phyloP scores from a whole-genome alignment of 2,797 vertebrate species.

The Cryptoprocta ferox region DNA sequence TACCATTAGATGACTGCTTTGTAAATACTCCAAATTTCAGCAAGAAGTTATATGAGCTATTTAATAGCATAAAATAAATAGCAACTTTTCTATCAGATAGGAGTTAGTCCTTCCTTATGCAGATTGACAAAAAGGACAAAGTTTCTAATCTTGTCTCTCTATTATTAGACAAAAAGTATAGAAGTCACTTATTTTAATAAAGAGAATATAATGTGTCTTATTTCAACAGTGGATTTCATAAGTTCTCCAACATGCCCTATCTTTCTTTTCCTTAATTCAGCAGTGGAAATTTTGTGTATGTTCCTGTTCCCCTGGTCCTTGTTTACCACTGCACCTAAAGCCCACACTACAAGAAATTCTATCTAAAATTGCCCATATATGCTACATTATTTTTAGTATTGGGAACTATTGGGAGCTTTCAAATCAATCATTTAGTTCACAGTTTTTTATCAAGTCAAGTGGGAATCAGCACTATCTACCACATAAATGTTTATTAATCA shows the following conservation, averaged over 20 bases:
- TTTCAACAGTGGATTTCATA: conserved; percentile 46
- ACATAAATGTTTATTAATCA: conserved; percentile 50
- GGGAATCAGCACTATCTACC: background rate
- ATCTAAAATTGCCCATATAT: background rate
- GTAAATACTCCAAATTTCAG: conserved; percentile 40
- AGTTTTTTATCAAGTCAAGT: conserved; percentile 31
- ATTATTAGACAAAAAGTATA: conserved; percentile 19
- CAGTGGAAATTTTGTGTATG: conserved; percentile 30
- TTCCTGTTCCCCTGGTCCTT: conserved; percentile 21
- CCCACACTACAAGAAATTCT: background rate
- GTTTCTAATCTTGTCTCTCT: background rate
- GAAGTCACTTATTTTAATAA: conserved; percentile 46
- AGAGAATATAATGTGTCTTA: conserved; percentile 10
- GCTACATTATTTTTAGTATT: background rate
- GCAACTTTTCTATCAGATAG: background rate
- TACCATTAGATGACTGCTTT: background rate
- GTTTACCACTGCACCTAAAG: background rate
- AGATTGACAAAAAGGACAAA: background rate
- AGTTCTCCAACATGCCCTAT: background rate
- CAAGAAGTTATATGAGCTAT: background rate
- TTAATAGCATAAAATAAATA: conserved; percentile 53
- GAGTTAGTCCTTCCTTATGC: conserved; percentile 16
- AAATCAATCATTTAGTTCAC: conserved; percentile 31
- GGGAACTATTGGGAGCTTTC: too few relatives aligned
- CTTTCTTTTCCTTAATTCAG: conserved; percentile 47